phyloP scores from a whole-genome alignment of 2,113 vertebrate genomes.

The Tor tambroides region DNA sequence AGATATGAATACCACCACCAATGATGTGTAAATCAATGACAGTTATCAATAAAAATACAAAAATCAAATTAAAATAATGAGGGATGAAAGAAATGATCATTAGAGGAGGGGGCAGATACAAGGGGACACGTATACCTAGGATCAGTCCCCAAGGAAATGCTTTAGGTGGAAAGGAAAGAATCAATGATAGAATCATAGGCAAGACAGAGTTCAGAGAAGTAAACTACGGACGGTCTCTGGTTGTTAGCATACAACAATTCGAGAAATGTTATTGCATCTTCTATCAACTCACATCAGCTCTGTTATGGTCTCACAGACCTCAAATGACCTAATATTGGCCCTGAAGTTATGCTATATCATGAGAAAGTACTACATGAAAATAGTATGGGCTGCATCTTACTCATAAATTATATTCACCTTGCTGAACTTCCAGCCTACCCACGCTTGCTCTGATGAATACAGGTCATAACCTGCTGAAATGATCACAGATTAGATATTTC shows the following conservation, averaged over 20 bases:
- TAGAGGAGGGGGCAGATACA: slow-evolving; percentile 61
- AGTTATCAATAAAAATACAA: slow-evolving; percentile 27
- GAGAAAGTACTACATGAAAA: slow-evolving; percentile 35
- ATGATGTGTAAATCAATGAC: slow-evolving; percentile 23
- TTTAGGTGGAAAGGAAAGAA: slow-evolving; percentile 82
- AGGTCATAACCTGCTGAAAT: slow-evolving; percentile 49
- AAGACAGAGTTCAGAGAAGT: slow-evolving; percentile 48
- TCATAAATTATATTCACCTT: slow-evolving; percentile 47
- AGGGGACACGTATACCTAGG: slow-evolving; percentile 85
- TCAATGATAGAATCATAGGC: slow-evolving; percentile 69
- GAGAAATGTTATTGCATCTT: not conserved
- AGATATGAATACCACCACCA: slow-evolving; percentile 17
- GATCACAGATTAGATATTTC: slow-evolving; percentile 63
- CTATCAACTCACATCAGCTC: not conserved
- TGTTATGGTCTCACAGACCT: not conserved
- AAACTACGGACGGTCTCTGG: not conserved
- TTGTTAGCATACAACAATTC: not conserved
- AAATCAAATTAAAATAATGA: not conserved
- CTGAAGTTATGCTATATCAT: slow-evolving; percentile 13
- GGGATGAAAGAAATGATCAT: slow-evolving; percentile 29
- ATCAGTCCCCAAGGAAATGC: slow-evolving; percentile 86
- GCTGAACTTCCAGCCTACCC: slow-evolving; percentile 54
- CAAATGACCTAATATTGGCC: not conserved
- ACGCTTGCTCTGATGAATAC: slow-evolving; percentile 52
- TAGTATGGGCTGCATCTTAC: slow-evolving; percentile 32